Base-by-base conservation (phyloP, 2,113 vertebrate genomes). In the Tichodroma muraria region DNA sequence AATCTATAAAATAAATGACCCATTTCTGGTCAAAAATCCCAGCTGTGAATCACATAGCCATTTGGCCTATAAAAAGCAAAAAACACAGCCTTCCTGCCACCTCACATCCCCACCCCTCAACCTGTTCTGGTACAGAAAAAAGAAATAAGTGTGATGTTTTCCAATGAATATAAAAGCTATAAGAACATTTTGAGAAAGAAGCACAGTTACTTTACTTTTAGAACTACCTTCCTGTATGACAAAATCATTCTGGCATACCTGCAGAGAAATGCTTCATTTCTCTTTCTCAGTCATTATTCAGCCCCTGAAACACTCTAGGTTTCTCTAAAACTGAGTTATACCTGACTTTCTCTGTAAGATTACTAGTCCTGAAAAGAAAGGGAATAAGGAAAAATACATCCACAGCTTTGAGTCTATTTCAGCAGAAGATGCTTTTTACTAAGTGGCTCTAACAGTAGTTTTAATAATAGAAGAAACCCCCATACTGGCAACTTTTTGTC, bases 1-100 rank as follows among this genome's bases (percentile, higher is more conserved):
- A 93, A 78, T 73, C 79, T 90, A 66, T 80, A 77, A 93, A 94
- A 79, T 44, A 70, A 89, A 80, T 91, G 63, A 95, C 89, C 89
- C 33, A 73, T 56, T 95, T 94, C 70, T 85, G 35, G 42, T 93
- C 59, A 61, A 79, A 96, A 94, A 91, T 77, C 80, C 77, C 89
- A 91, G 66, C 78, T 81, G 63, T 65, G 89, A 90, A 72, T 63
- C 57, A 87, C 30, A 70, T 3, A 60, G 77, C 25, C 71, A 64
- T 64, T 64, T 40, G n/a, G 54, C 42, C 86, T 91, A 88, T 37
- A 60, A 91, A 95, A 95, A 85, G 30, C 21, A 37, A 56, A 89
- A 89, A 37, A 14, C 13, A 33, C 18, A 31, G 81, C 45, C 21
- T 54, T 37, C 54, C n/a, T 1, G 4, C n/a, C 47, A 76, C 17